Percentiles rank a stretch among this genome's conserved stretches.
These are phyloP conservation scores for Anguilla anguilla DNA, from an alignment of 2,797 vertebrate genomes.

Conservation along the genomic window DNA sequence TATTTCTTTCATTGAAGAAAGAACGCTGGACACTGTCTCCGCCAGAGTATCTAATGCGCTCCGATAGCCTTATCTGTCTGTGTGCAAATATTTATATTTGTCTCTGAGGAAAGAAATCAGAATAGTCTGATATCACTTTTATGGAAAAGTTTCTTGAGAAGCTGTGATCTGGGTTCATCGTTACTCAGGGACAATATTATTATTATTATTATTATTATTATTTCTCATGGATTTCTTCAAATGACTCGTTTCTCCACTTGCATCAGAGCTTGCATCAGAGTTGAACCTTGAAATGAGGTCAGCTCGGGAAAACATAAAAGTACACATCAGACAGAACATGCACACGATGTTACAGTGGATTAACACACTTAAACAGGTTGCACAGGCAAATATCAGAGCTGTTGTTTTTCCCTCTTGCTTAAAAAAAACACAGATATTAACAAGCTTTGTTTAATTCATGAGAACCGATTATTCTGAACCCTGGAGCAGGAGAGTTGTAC, in stretches of 20 bases:
- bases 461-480: not conserved
- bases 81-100: not conserved
- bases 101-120: not conserved
- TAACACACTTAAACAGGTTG: not conserved
- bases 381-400: not conserved
- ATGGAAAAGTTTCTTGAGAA: not conserved
- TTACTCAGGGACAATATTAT: not conserved
- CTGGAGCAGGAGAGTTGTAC: not conserved
- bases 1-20: not conserved
- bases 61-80: not conserved
- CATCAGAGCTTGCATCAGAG: not conserved
- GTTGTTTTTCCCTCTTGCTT: not conserved
- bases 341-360: not conserved
- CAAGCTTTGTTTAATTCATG: not conserved
- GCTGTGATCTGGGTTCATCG: not conserved
- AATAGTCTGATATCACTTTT: not conserved
- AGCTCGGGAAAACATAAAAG: not conserved
- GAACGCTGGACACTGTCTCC: not conserved
- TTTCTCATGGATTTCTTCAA: not conserved
- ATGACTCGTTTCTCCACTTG: not conserved
- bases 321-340: not conserved
- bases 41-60: not conserved
- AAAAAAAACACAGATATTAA: not conserved
- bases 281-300: not conserved
- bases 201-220: not conserved